Conservation (phyloP, 2,888 invertebrate genomes). For the Druceiella hillmani region DNA sequence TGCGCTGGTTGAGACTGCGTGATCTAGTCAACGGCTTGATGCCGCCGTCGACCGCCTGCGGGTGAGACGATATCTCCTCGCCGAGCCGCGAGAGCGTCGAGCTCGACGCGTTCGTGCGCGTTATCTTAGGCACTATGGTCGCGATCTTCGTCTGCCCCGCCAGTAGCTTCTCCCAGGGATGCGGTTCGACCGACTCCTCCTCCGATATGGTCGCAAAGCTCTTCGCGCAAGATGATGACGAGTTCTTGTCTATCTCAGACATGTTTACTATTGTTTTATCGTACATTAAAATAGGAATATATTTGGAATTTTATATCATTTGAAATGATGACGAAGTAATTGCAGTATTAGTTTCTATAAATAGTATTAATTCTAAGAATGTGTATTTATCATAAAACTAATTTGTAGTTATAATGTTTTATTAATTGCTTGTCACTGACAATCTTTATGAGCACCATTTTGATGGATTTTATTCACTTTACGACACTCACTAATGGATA, state of each 20-base stretch:
- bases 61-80: conserved; percentile 36
- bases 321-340: too few relatives aligned
- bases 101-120: conserved; percentile 44
- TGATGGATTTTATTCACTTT: too few relatives aligned
- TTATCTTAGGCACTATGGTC: conserved; percentile 43
- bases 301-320: too few relatives aligned
- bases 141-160: conserved; percentile 38
- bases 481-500: too few relatives aligned
- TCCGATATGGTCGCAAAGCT: conserved; percentile 51
- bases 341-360: too few relatives aligned
- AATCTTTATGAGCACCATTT: too few relatives aligned
- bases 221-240: conserved; percentile 46
- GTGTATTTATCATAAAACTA: too few relatives aligned
- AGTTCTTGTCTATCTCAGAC: conserved; percentile 49
- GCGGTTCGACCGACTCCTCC: conserved; percentile 38
- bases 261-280: too few relatives aligned
- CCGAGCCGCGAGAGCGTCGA: conserved; percentile 32
- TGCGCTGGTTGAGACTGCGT: conserved; percentile 46
- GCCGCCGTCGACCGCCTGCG: conserved; percentile 36
- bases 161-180: conserved; percentile 43
- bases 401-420: too few relatives aligned
- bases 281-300: too few relatives aligned
- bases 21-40: conserved; percentile 42
- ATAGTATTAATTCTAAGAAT: too few relatives aligned
- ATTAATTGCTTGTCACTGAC: too few relatives aligned